Base-by-base conservation (phyloP, 2,888 invertebrate species). In the Lutraria lutraria region DNA sequence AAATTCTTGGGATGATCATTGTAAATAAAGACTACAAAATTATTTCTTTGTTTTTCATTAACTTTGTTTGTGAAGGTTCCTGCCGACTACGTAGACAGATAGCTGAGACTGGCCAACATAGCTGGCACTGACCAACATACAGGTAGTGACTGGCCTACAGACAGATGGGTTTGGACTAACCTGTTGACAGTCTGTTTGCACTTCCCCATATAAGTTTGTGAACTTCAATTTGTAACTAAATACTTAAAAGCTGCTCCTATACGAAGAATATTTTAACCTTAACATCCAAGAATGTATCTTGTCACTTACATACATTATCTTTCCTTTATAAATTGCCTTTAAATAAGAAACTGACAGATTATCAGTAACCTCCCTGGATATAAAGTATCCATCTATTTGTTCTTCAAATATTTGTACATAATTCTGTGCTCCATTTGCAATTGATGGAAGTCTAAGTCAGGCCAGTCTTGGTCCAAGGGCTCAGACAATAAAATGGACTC, bases 21-120 rank as follows among this genome's bases (percentile, higher is more conserved):
- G 88, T 88, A 88, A 88, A 88, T 88, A 88, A 88, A 88, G 15
- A 81, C 29, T 68, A 87, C 43, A 85, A 85, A 84, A 43, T 2
- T 43, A 43, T 43, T 4, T 43, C 8, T 8, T 43, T 43, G 2
- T 2, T 43, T 43, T 43, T 43, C 43, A 43, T 43, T 43, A 2
- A 43, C 43, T 43, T 43, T 43, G 8, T 43, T 4, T 43, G n/a
- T 43, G 43, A 43, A 43, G 8, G 43, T 8, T 4, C 43, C 43
- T 43, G 43, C 43, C 8, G 43, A 43, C 43, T 43, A 43, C 8
- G 43, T 43, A 43, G 43, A 43, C 43, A 43, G 43, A 8, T 43
- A 43, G 8, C 8, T 4, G 43, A 8, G 43, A 43, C 43, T 43
- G 43, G 43, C 43, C 43, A 43, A 43, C 43, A 43, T 43, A 43